phyloP scores from a whole-genome alignment of 2,888 invertebrate species.

The Troides aeacus region DNA sequence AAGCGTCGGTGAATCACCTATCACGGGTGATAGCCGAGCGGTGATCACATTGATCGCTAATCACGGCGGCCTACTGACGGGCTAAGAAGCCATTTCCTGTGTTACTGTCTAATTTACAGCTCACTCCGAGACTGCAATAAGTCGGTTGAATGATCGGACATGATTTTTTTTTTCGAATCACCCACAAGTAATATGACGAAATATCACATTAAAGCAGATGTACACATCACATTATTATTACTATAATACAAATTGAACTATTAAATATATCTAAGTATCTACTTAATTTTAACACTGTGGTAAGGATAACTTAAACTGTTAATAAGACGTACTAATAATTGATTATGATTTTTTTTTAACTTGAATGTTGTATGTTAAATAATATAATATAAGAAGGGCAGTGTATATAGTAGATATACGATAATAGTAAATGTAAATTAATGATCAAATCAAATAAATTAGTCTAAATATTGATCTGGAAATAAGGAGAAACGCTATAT shows the following conservation, averaged over 20 bases:
- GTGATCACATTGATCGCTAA: conserved; percentile 70
- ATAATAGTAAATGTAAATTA: too few species aligned
- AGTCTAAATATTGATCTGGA: too few species aligned
- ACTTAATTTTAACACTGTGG: too few species aligned
- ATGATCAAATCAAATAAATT: too few species aligned
- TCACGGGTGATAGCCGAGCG: conserved; percentile 65
- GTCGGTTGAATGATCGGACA: conserved; percentile 28
- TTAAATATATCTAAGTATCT: background rate
- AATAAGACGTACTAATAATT: too few species aligned
- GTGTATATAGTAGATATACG: too few species aligned
- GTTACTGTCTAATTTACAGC: conserved; percentile 76
- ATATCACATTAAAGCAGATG: conserved; percentile 9
- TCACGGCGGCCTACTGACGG: conserved; percentile 69
- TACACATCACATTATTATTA: background rate
- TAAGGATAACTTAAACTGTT: too few species aligned
- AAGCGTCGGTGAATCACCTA: conserved; percentile 61
- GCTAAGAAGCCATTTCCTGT: conserved; percentile 77
- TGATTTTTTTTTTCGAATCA: conserved; percentile 13
- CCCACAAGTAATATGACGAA: conserved; percentile 20
- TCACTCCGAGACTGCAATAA: conserved; percentile 51
- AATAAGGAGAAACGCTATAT: too few species aligned
- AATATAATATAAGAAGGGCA: too few species aligned
- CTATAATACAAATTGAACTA: background rate
- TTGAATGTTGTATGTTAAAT: too few species aligned
- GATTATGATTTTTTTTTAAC: too few species aligned